These are phyloP conservation scores for Cyprinella venusta DNA, from an alignment of 2,797 vertebrate genomes.

Conservation along the genomic window DNA sequence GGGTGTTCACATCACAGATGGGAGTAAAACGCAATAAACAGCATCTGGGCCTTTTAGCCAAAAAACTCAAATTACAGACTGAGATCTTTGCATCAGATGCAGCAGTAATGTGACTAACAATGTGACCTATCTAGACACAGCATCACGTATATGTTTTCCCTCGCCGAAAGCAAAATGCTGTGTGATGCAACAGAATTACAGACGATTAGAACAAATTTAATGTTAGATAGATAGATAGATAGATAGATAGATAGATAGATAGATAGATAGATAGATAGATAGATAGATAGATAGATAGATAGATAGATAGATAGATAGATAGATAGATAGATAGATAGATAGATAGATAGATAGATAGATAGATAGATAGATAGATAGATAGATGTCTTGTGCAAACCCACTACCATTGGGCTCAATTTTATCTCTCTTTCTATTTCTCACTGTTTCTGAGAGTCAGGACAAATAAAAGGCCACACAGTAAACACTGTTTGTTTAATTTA, in stretches of 20 bases:
- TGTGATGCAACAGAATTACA: background rate
- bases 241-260: too few relatives aligned
- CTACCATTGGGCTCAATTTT: background rate
- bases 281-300: too few relatives aligned
- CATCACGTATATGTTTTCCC: background rate
- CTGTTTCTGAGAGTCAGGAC: background rate
- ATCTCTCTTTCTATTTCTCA: background rate
- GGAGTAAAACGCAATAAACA: background rate
- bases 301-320: too few relatives aligned
- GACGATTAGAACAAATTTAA: too few relatives aligned
- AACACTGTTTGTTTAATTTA: conserved; percentile 30
- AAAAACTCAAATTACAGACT: background rate
- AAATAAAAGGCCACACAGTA: background rate
- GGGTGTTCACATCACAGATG: background rate
- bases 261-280: too few relatives aligned
- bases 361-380: too few relatives aligned
- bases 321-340: background rate
- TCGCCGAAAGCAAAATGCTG: background rate
- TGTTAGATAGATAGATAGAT: background rate
- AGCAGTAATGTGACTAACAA: background rate
- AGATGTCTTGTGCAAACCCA: background rate
- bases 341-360: too few relatives aligned
- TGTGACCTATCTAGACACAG: background rate
- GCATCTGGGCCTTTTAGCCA: background rate
- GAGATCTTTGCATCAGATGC: background rate